Percentiles rank a stretch among this genome's conserved stretches.
These are phyloP conservation scores for Myripristis jacobus DNA, from an alignment of 2,797 vertebrate species.

Conservation along the genomic window DNA sequence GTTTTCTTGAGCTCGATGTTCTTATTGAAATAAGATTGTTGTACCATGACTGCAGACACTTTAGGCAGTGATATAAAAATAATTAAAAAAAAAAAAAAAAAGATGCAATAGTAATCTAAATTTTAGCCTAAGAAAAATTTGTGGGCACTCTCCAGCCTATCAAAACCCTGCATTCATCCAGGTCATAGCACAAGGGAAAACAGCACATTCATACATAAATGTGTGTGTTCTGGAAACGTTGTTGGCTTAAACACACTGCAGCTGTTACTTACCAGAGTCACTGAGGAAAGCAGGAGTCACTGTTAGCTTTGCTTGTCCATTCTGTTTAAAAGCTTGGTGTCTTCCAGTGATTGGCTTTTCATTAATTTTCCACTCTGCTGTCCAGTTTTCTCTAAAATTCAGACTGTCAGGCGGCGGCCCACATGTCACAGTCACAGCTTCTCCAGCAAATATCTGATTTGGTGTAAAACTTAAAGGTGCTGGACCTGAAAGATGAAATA, in stretches of 20 bases:
- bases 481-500: neutral
- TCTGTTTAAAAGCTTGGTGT: neutral
- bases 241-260: neutral
- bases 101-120: too few species aligned
- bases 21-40: too few species aligned
- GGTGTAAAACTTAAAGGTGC: fast-evolving
- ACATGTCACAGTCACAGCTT: slow-evolving; percentile 39
- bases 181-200: too few species aligned
- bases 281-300: neutral
- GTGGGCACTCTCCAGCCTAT: neutral
- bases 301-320: slow-evolving; percentile 10
- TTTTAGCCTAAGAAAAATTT: too few species aligned
- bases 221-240: slow-evolving; percentile 23
- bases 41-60: too few species aligned
- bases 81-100: too few species aligned
- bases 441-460: neutral
- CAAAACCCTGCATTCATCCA: neutral
- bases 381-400: neutral
- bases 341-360: fast-evolving
- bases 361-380: slow-evolving; percentile 50
- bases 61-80: too few species aligned
- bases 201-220: neutral
- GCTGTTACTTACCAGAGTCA: slow-evolving; percentile 66
- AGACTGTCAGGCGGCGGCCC: neutral
- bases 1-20: too few species aligned